These are phyloP conservation scores for Vespertilio murinus DNA, from an alignment of 2,797 vertebrate species.

Conservation along the genomic window DNA sequence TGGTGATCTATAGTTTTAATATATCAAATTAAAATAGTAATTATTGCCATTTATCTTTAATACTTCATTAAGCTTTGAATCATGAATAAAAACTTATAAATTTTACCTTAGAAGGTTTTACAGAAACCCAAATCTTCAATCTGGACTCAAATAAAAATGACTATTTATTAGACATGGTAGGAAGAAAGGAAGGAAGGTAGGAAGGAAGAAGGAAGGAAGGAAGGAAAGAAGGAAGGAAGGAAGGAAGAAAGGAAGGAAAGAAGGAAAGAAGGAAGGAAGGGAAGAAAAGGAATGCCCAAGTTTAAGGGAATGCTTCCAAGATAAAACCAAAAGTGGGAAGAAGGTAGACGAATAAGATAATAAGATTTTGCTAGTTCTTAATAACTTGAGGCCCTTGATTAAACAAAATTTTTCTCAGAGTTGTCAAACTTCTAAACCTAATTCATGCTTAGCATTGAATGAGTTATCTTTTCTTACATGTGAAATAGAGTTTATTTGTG, in stretches of 20 bases:
- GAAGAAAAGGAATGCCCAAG: background rate
- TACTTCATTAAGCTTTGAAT: background rate
- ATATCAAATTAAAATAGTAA: constrained; percentile 7
- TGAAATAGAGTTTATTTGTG: background rate
- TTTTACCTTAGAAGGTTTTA: background rate
- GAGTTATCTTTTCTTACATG: background rate
- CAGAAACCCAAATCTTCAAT: background rate
- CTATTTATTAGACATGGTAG: background rate
- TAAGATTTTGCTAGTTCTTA: background rate
- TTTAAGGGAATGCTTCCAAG: background rate
- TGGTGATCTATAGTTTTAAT: background rate
- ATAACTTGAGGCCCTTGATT: background rate
- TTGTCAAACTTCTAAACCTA: constrained; percentile 8
- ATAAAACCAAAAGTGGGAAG: background rate
- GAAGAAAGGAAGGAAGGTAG: background rate
- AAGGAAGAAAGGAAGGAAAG: background rate
- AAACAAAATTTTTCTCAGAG: background rate
- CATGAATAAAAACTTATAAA: background rate
- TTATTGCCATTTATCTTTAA: background rate
- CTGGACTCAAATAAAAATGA: background rate
- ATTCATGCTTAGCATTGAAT: background rate
- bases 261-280: too few species aligned
- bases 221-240: background rate
- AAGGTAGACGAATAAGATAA: background rate
- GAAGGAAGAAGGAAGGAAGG: background rate